Base-by-base conservation (phyloP, 2,797 vertebrate species). In the Hydrolagus colliei region DNA sequence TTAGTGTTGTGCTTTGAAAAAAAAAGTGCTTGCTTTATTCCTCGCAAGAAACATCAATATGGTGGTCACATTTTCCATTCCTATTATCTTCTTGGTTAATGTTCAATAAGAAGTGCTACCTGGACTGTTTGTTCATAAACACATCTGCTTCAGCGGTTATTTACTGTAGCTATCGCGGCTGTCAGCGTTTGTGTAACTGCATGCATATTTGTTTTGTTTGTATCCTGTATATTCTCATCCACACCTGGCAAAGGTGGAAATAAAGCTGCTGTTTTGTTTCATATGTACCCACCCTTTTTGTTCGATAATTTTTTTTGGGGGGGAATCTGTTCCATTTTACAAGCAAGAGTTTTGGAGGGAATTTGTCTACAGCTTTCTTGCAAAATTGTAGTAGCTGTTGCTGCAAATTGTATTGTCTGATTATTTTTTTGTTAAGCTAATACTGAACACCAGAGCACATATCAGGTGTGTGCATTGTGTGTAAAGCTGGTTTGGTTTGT, bases 1-100 rank as follows among this genome's bases (percentile, higher is more conserved):
- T 97, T 98, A 96, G 95, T 93, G 92, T 93, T 92, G 95, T 97
- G 96, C 96, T 97, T 96, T 97, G 93, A 95, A 94, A 95, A 92
- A 92, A 88, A 93, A 93, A 95, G 94, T 95, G 95, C 95, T 96
- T 96, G 96, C 94, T 96, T 94, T 97, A 95, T 94, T 93, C 92
- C 91, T 92, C 94, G 93, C 94, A 95, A 96, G 95, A 96, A 96
- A 95, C 94, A 96, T 97, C 95, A 84, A 84, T 63, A 95, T 92
- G 89, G 90, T 91, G 41, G 88, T 95, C 92, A 90, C 87, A 87
- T 91, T 93, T 93, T 91, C 91, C 88, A 88, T 90, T 88, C 94
- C 90, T 95, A 90, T 95, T 93, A 91, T 90, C 92, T 91, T 89
- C 89, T 90, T 92, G 9, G 8, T 90, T 92, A 89, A 89, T 92